A percentile compares a stretch with the other conserved stretches of the same genome.
Conservation (phyloP, 2,113 vertebrate species). For the Mesoclemmys tuberculata region DNA sequence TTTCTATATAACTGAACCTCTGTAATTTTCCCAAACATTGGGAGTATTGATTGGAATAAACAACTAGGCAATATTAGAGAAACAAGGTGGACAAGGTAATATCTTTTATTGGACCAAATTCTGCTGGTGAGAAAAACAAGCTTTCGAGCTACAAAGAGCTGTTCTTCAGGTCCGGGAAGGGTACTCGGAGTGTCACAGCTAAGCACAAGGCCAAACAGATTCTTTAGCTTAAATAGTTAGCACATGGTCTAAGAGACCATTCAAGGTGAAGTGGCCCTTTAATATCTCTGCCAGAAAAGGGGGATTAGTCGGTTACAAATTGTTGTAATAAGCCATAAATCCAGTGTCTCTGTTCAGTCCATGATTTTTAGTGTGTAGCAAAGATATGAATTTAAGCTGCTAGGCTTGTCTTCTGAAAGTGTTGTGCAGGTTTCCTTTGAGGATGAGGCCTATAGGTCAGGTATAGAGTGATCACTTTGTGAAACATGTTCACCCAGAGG, state of each 20-base stretch:
- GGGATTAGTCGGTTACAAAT: background rate
- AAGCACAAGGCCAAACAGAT: background rate
- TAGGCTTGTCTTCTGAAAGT: background rate
- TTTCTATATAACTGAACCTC: background rate
- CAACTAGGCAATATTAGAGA: background rate
- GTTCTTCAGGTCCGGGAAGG: background rate
- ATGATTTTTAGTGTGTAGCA: background rate
- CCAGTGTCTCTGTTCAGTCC: background rate
- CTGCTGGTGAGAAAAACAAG: background rate
- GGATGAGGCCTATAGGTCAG: background rate
- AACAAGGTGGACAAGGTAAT: background rate
- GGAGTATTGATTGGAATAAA: background rate
- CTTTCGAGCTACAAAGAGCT: background rate
- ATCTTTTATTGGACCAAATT: background rate
- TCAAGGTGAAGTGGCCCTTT: background rate
- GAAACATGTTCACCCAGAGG: background rate
- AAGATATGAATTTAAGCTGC: background rate
- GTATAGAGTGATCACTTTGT: background rate
- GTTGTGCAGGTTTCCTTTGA: background rate
- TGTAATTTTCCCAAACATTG: background rate
- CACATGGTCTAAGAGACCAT: background rate
- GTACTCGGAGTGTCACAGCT: no score
- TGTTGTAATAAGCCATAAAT: background rate
- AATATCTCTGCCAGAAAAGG: background rate
- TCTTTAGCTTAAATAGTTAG: background rate